Percentiles rank a stretch among this genome's conserved stretches.
These are phyloP conservation scores for Nixonia krombeini DNA, from an alignment of 1,140 invertebrate species.

Conservation along the genomic window DNA sequence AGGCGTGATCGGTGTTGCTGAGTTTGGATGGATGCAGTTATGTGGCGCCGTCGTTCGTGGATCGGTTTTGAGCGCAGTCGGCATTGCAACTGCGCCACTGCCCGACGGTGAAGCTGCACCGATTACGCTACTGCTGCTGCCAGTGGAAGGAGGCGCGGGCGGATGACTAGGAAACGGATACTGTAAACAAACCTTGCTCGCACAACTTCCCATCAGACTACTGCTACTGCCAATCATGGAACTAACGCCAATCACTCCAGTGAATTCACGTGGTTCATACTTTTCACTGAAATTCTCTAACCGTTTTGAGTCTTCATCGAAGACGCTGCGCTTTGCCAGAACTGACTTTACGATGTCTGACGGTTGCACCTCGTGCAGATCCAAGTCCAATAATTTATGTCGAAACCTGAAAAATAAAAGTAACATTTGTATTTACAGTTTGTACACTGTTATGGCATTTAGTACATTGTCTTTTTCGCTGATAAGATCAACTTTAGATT, in stretches of 20 bases:
- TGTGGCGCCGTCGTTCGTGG: slow-evolving; percentile 53
- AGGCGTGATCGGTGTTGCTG: slow-evolving; percentile 65
- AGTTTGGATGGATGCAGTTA: slow-evolving; percentile 60
- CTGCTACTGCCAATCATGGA: slow-evolving; percentile 54
- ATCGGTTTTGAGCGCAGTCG: slow-evolving; percentile 50
- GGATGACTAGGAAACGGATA: slow-evolving; percentile 87
- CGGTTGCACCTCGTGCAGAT: slow-evolving; percentile 85
- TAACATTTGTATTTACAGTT: not conserved
- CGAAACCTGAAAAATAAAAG: slow-evolving; percentile 70
- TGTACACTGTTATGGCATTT: too few relatives aligned
- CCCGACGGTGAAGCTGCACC: slow-evolving; percentile 41
- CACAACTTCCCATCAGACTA: slow-evolving; percentile 39
- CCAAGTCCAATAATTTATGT: slow-evolving; percentile 81
- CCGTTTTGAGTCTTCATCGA: slow-evolving; percentile 95
- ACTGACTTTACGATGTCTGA: slow-evolving; percentile 95
- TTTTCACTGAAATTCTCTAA: slow-evolving; percentile 91
- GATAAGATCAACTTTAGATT: too few relatives aligned
- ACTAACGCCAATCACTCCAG: slow-evolving; percentile 60
- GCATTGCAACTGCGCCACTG: slow-evolving; percentile 28
- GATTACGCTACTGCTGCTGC: slow-evolving; percentile 1
- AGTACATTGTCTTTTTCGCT: too few relatives aligned
- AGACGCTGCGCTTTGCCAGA: slow-evolving; percentile 91
- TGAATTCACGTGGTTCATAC: slow-evolving; percentile 83
- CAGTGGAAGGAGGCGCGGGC: slow-evolving; percentile 70
- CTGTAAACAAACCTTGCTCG: slow-evolving; percentile 77